These are phyloP conservation scores for Cheumatopsyche charites DNA, from an alignment of 1,140 invertebrate genomes.

Conservation along the genomic window DNA sequence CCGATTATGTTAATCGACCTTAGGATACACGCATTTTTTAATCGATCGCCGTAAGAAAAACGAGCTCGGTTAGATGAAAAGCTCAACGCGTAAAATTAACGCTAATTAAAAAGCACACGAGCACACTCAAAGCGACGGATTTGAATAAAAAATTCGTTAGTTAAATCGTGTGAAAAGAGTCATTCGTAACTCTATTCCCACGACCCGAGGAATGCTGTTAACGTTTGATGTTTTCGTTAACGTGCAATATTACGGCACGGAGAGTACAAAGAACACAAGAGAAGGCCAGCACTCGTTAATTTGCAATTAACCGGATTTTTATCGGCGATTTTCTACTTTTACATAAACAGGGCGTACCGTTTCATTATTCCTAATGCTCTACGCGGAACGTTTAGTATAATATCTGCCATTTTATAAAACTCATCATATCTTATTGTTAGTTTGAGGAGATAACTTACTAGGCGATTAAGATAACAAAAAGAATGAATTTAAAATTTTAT, in stretches of 20 bases:
- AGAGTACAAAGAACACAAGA: no score
- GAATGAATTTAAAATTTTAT: no score
- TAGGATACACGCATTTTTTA: neutral
- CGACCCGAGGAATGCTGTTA: neutral
- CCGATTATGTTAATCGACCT: neutral
- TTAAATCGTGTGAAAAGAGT: slow-evolving; percentile 11
- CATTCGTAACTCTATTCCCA: neutral
- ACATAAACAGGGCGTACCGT: neutral
- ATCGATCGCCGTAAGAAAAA: neutral
- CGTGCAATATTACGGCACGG: slow-evolving; percentile 3
- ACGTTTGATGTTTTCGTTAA: slow-evolving; percentile 8
- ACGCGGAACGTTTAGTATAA: no score
- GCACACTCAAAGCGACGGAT: neutral
- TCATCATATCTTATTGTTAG: no score
- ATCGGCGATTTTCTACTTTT: neutral
- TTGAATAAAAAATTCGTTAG: slow-evolving; percentile 20
- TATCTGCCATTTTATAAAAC: no score
- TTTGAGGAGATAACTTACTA: no score
- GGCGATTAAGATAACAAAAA: no score
- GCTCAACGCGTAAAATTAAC: neutral
- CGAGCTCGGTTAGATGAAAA: neutral
- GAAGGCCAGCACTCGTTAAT: neutral
- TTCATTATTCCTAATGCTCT: no score
- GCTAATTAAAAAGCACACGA: slow-evolving; percentile 4
- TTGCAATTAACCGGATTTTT: slow-evolving; percentile 7